Conservation (phyloP, 2,113 vertebrate genomes). For the Natator depressus region DNA sequence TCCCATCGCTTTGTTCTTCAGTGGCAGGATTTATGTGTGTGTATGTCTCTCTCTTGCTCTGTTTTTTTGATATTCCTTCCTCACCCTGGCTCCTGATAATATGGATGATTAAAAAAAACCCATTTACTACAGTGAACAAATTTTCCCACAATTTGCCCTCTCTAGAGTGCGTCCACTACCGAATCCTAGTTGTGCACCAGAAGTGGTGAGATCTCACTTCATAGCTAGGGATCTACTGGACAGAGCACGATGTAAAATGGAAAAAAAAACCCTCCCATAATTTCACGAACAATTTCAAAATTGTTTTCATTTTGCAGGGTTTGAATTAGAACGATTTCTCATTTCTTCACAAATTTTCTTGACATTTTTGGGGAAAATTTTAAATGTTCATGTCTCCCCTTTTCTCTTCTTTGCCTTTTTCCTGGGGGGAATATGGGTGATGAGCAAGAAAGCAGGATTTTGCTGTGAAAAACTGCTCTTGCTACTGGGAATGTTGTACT, state of each 20-base stretch:
- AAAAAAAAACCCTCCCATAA: background rate
- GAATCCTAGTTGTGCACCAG: background rate
- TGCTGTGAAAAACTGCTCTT: background rate
- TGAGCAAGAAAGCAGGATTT: background rate
- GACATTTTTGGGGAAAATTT: background rate
- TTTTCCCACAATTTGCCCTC: background rate
- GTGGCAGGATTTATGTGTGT: accelerated
- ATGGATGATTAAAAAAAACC: background rate
- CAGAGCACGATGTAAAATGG: background rate
- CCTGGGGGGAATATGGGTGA: background rate
- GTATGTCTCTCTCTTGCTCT: background rate
- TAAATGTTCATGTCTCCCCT: background rate
- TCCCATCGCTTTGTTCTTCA: background rate
- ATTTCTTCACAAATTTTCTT: background rate
- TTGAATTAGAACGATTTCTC: background rate
- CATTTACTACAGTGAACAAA: background rate
- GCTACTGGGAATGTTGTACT: background rate
- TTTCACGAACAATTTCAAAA: background rate
- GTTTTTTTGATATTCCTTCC: background rate
- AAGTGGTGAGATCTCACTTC: background rate
- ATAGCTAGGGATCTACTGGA: background rate
- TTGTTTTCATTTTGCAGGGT: background rate
- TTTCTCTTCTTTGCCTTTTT: background rate
- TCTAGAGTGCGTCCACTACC: background rate
- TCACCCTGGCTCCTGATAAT: background rate